These are phyloP conservation scores for Sternarchorhynchus goeldii DNA, from an alignment of 2,797 vertebrate genomes.

Conservation along the genomic window DNA sequence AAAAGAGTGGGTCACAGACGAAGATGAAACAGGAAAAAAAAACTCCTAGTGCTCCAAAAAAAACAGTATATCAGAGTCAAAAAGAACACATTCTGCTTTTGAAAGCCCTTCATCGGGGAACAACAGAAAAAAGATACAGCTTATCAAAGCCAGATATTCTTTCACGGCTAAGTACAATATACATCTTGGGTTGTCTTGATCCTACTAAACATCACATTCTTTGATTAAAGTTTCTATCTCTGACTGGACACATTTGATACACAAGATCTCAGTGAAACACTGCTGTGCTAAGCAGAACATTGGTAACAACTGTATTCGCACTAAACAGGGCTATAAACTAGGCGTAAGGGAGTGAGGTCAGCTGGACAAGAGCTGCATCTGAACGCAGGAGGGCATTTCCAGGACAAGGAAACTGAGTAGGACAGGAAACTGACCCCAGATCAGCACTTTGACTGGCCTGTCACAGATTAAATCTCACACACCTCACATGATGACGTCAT, in stretches of 20 bases:
- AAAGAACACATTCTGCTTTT: not conserved
- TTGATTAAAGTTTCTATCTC: conserved; percentile 24
- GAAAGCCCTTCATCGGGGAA: not conserved
- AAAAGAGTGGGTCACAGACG: not conserved
- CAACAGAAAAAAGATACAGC: not conserved
- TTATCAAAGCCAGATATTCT: not conserved
- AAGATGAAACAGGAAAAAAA: not conserved
- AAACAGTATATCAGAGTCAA: not conserved
- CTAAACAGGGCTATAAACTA: conserved; percentile 60
- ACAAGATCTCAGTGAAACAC: conserved; percentile 36
- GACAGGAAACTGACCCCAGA: conserved; percentile 1
- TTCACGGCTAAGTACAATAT: conserved; percentile 1
- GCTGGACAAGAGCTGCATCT: not conserved
- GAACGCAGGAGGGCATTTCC: not conserved
- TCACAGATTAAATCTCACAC: conserved; percentile 48
- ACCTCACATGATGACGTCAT: conserved; percentile 35
- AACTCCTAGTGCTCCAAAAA: too few species aligned
- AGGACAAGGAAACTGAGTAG: not conserved
- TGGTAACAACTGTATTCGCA: conserved; percentile 67
- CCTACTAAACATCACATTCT: not conserved
- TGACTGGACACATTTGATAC: conserved; percentile 35
- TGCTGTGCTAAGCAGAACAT: conserved; percentile 67
- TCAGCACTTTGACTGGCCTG: conserved; percentile 34
- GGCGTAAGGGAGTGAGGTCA: conserved; percentile 45
- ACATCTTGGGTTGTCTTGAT: not conserved